Conservation (phyloP, 1,140 invertebrate genomes). For the Meloidogyne hapla region DNA sequence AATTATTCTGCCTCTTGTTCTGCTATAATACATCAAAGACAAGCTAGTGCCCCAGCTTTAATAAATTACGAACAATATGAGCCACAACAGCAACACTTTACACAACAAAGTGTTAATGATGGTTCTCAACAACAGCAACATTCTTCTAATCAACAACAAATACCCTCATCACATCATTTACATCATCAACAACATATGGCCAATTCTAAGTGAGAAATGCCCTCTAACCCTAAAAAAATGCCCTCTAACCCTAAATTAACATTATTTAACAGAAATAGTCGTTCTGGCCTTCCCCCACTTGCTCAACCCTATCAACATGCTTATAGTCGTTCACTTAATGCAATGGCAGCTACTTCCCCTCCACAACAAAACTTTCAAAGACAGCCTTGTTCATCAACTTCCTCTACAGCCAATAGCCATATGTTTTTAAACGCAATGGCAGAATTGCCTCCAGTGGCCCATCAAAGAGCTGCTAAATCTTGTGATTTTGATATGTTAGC, state of each 20-base stretch:
- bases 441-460: constrained; percentile 15
- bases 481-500: constrained; percentile 28
- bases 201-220: background rate
- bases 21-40: constrained; percentile 15
- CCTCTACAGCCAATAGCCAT: background rate
- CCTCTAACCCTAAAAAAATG: too few relatives aligned
- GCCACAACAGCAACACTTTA: background rate
- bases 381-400: background rate
- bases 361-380: background rate
- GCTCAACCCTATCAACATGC: constrained; percentile 17
- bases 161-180: background rate
- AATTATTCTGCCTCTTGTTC: constrained; percentile 1
- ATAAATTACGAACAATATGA: constrained; percentile 1
- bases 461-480: constrained; percentile 27
- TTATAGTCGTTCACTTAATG: constrained; percentile 23
- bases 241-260: too few relatives aligned
- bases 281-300: background rate
- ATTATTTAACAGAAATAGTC: background rate
- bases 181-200: background rate
- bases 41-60: constrained; percentile 8
- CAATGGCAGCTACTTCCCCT: constrained; percentile 18
- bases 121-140: background rate
- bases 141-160: background rate
- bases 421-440: constrained; percentile 8
- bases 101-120: background rate